These are phyloP conservation scores for Ophiothrix spiculata DNA, from an alignment of 35 echinoderm and acorn worm genomes.

Conservation along the genomic window DNA sequence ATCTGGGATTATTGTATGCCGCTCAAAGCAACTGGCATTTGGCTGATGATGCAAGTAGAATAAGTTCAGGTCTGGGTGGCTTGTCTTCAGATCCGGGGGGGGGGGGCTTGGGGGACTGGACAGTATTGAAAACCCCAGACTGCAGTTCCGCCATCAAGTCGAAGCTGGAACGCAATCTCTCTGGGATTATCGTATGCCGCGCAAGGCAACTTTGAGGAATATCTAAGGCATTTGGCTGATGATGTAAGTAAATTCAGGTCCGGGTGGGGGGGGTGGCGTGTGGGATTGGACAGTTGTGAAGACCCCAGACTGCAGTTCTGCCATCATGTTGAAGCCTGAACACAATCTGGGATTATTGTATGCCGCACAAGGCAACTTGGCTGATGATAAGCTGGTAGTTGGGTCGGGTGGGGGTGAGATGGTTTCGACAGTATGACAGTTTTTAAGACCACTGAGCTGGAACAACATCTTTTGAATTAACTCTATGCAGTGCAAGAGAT, in stretches of 20 bases:
- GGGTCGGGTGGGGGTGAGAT: no score
- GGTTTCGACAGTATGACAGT: no score
- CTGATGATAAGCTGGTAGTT: no score
- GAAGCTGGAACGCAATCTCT: slow-evolving; percentile 83
- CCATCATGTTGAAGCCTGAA: slow-evolving; percentile 89
- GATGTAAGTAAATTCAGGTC: slow-evolving; percentile 63
- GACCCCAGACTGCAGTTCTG: slow-evolving; percentile 86
- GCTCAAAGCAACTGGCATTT: no score
- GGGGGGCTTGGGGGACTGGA: slow-evolving; percentile 48
- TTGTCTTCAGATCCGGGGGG: neutral
- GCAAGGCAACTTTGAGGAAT: slow-evolving; percentile 84
- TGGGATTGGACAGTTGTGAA: slow-evolving; percentile 96
- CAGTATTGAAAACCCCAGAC: slow-evolving; percentile 90
- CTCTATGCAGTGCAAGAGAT: no score
- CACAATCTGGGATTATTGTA: slow-evolving; percentile 84
- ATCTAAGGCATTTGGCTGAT: slow-evolving; percentile 77
- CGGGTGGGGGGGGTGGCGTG: no score
- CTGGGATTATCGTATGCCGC: slow-evolving; percentile 85
- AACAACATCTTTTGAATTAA: no score
- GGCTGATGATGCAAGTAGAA: no score
- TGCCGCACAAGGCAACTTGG: slow-evolving; percentile 87
- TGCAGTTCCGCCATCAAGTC: slow-evolving; percentile 92
- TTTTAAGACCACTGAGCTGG: no score
- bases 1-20: no score
- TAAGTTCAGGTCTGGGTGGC: no score